Conservation (phyloP, 2,888 invertebrate genomes). For the Periphyllus acericola region DNA sequence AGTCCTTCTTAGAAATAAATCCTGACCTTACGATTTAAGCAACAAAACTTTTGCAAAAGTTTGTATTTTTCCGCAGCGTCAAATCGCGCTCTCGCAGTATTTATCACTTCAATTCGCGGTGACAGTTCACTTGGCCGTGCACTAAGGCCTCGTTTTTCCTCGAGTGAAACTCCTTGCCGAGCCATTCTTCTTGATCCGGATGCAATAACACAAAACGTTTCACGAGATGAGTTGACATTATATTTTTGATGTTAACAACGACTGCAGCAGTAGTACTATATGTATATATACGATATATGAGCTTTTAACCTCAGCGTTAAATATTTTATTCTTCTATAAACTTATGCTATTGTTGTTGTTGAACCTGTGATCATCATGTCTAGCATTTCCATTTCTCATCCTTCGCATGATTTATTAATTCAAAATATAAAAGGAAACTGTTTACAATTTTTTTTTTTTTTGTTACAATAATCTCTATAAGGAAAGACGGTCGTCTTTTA, state of each 20-base stretch:
- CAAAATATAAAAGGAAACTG: neutral
- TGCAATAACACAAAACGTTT: constrained; percentile 14
- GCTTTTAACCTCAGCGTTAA: neutral
- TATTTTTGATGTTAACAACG: constrained; percentile 15
- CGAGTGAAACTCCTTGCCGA: neutral
- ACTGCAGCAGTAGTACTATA: neutral
- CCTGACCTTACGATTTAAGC: neutral
- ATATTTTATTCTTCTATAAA: constrained; percentile 1
- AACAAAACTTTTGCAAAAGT: neutral
- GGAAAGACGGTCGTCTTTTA: too few species aligned
- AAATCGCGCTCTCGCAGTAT: neutral
- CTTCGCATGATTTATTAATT: constrained; percentile 1
- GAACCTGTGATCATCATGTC: neutral
- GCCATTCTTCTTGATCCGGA: neutral
- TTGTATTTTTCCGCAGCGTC: neutral
- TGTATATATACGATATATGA: too few species aligned
- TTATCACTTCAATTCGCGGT: neutral
- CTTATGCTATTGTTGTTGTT: neutral
- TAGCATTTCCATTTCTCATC: neutral
- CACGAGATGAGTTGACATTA: constrained; percentile 6
- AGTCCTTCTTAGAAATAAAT: neutral
- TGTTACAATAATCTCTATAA: too few species aligned
- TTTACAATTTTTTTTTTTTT: neutral
- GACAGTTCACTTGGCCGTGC: neutral
- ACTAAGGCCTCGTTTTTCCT: neutral